A percentile compares a stretch with the other conserved stretches of the same genome.
phyloP scores from a whole-genome alignment of 2,113 vertebrate species.

The Austrofundulus limnaeus region DNA sequence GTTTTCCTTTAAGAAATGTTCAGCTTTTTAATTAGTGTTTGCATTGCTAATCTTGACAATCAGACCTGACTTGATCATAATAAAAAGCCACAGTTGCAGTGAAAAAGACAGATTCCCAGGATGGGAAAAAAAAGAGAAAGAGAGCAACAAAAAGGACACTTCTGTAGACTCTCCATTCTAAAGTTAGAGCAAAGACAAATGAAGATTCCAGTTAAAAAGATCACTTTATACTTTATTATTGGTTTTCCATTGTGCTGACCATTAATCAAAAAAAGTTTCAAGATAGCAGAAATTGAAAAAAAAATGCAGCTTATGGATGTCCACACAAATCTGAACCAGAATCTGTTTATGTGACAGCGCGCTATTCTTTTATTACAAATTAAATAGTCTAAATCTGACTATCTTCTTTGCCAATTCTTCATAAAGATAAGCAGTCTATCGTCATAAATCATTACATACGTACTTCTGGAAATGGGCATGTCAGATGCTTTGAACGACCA shows the following conservation, averaged over 20 bases:
- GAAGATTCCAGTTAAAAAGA: conserved; percentile 16
- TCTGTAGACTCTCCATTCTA: conserved; percentile 19
- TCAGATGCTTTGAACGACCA: conserved; percentile 51
- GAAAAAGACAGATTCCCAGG: no score
- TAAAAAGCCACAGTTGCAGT: neutral
- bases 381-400: conserved; percentile 46
- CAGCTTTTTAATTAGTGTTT: no score
- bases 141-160: conserved; percentile 23
- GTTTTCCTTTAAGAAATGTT: no score
- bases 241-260: conserved; percentile 3
- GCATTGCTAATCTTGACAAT: no score
- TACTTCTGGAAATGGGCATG: conserved; percentile 29
- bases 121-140: conserved; percentile 1
- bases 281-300: neutral
- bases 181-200: conserved; percentile 32
- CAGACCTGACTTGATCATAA: conserved; percentile 2
- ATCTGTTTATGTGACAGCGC: conserved; percentile 31
- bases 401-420: conserved; percentile 34
- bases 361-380: conserved; percentile 37
- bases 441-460: conserved; percentile 44
- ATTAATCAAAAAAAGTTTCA: neutral
- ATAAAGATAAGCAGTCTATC: conserved; percentile 48
- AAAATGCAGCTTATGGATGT: neutral
- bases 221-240: conserved; percentile 11
- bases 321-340: conserved; percentile 12